Evolutionary conservation across 1,140 invertebrate species (phyloP), one percentile per base, ranked within the genome.

Genomic region (Calephelis virginiensis): DNA sequence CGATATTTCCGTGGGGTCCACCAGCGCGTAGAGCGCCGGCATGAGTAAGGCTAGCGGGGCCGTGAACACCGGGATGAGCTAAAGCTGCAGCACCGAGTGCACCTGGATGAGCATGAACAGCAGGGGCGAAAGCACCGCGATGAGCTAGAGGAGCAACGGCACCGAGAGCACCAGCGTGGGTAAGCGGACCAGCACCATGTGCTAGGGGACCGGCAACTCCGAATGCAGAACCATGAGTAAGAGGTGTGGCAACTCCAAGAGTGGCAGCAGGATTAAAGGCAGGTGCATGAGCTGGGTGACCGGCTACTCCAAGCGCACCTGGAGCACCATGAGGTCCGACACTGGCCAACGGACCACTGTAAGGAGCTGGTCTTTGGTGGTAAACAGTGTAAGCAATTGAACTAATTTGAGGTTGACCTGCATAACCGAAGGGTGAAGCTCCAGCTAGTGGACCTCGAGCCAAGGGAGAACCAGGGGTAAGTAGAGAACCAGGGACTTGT

Each of bases 141-240:
- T 10, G 46, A 5, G 10, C 46, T 6, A n/a, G 1, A 47, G 5
- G 71, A 50, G 67, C 66, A 37, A 75, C 66, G 8, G 71, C 74
- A 13, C 64, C 64, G 17, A 69, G 40, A n/a, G 69, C 70, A 17
- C 70, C 67, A n/a, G 67, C 71, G 59, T 77, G 74, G 10, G 67
- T 66, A 49, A 76, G 62, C 4, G 75, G 75, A 50, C 53, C 53
- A n/a, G 68, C 72, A 48, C 70, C 70, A 49, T 81, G 80, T 8
- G 68, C 63, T 1, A 75, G 43, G 45, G 71, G 72, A 12, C 50
- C 50, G 28, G 50, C 50, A 17, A 13, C 49, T 53, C 49, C 14
- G 10, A 9, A 10, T 9, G 49, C 14, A 12, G 50, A 17, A 56
- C 50, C 50, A 10, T 53, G 50, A 53, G 50, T 9, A 9, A 53